Evolutionary conservation across 1,140 invertebrate species (phyloP).

Genomic region (Cydia pomonella): DNA sequence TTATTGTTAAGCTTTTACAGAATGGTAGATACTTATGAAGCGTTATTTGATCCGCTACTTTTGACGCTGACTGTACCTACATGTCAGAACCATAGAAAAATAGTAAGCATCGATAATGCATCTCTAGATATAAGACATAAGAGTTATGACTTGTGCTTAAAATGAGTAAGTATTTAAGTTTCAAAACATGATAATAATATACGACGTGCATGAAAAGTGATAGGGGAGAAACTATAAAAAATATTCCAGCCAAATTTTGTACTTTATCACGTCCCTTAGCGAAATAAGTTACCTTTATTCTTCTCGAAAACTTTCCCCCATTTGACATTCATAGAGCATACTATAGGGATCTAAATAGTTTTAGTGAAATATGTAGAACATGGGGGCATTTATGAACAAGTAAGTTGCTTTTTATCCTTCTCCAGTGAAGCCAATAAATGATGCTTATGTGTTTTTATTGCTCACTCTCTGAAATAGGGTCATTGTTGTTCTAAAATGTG

Average conservation of each 20-base stretch:
- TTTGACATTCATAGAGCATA: constrained; percentile 49
- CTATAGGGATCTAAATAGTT: constrained; percentile 41
- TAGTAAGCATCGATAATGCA: too few relatives aligned
- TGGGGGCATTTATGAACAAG: not conserved
- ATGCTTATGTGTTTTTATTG: too few relatives aligned
- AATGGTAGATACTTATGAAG: too few relatives aligned
- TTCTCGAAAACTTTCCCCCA: constrained; percentile 44
- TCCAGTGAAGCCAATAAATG: too few relatives aligned
- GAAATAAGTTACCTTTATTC: constrained; percentile 41
- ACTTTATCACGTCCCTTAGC: constrained; percentile 42
- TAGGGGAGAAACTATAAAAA: constrained; percentile 25
- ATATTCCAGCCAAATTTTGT: constrained; percentile 44
- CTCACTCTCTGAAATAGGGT: too few relatives aligned
- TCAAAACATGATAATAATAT: not conserved
- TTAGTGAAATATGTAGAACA: constrained; percentile 37
- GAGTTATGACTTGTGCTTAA: too few relatives aligned
- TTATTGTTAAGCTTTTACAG: too few relatives aligned
- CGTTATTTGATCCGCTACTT: too few relatives aligned
- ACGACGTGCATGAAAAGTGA: not conserved
- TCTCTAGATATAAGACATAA: too few relatives aligned
- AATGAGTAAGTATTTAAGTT: not conserved
- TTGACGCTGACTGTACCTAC: too few relatives aligned
- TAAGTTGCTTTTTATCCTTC: not conserved
- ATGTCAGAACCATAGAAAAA: too few relatives aligned
- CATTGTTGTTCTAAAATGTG: too few relatives aligned